phyloP scores from a whole-genome alignment of 2,113 vertebrate species.

The Neotragus pygmaeus region DNA sequence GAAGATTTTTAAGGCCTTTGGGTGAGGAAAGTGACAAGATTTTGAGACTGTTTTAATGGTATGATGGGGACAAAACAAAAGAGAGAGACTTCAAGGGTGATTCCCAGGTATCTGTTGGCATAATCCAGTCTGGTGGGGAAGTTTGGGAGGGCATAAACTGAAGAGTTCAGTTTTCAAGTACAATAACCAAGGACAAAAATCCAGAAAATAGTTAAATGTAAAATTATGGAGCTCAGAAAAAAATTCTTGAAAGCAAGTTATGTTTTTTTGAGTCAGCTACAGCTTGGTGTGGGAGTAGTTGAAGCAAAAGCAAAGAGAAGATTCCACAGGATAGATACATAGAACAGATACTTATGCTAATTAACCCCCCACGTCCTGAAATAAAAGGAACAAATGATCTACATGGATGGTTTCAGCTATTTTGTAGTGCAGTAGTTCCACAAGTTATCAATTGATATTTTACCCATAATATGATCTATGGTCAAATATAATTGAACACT shows the following conservation, averaged over 20 bases:
- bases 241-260: not conserved
- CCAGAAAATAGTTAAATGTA: not conserved
- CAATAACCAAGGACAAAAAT: not conserved
- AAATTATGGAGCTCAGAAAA: not conserved
- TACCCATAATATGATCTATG: not conserved
- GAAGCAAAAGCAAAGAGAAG: not conserved
- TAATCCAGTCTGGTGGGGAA: not conserved
- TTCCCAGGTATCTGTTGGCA: not conserved
- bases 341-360: not conserved
- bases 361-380: rapidly evolving
- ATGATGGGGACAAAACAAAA: not conserved
- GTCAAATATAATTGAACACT: not conserved
- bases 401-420: not conserved
- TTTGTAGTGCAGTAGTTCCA: not conserved
- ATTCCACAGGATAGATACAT: not conserved
- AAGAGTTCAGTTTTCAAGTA: not conserved
- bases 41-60: not conserved
- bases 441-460: not conserved
- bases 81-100: not conserved
- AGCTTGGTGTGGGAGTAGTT: not conserved
- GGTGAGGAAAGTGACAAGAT: not conserved
- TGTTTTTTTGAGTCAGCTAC: not conserved
- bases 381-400: not conserved
- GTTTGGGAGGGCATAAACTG: too few species aligned
- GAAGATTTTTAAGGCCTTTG: not conserved